Base-by-base conservation (phyloP, 2,797 vertebrate species). In the Carapus acus region DNA sequence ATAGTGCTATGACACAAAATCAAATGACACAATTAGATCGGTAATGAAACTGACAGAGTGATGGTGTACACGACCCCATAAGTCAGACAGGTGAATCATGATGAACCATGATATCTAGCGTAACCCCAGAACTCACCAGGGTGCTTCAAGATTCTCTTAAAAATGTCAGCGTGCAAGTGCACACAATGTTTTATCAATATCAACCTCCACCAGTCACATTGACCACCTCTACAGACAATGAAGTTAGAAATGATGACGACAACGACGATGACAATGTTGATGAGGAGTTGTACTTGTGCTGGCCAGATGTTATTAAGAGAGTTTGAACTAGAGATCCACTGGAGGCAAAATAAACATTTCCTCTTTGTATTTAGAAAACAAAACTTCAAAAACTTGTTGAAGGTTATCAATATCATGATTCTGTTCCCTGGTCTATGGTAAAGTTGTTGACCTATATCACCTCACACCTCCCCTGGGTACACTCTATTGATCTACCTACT, bases 1-100 rank as follows among this genome's bases (percentile, higher is more conserved):
- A 42, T 49, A 65, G 43, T 50, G 45, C 37, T 15, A 20, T 54
- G 62, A 53, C 31, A 46, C 27, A 43, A 54, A 56, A 64, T 73
- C 62, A 75, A 73, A 75, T 44, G 13, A 43, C 33, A 16, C 60
- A 37, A 8, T 40, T 22, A 13, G 49, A 31, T 34, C 24, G 18
- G 17, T 41, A 21, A 15, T 45, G 36, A 58, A 13, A 33, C 34
- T 52, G 59, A 62, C 47, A 37, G 34, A 37, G 43, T 45, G 23
- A n/a, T n/a, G n/a, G n/a, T n/a, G n/a, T n/a, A n/a, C n/a, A n/a
- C n/a, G n/a, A n/a, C n/a, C n/a, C n/a, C n/a, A n/a, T n/a, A n/a
- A n/a, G n/a, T n/a, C n/a, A n/a, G n/a, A n/a, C n/a, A n/a, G n/a
- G n/a, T n/a, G n/a, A n/a, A n/a, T n/a, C n/a, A n/a, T n/a, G n/a